Base-by-base conservation (phyloP, 2,888 invertebrate genomes). In the Esperia sulphurella region DNA sequence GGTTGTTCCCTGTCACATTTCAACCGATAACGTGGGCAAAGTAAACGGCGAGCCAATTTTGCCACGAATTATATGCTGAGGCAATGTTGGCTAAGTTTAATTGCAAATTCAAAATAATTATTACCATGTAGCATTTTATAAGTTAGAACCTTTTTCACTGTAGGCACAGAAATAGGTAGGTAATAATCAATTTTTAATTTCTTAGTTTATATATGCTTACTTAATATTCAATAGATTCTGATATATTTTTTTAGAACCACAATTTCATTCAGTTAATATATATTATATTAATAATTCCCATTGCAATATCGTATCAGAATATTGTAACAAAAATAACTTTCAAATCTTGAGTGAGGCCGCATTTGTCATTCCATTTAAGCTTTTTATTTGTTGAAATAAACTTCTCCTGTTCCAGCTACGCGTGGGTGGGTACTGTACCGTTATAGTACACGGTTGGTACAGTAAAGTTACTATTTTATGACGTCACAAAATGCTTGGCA, bases 21-120 rank as follows among this genome's bases (percentile, higher is more conserved):
- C 55, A 55, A 55, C 55, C 45, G 55, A 62, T 54, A 61, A 60
- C 47, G 50, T 29, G 54, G 14, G 55, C 61, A 62, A 60, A 63
- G 65, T 63, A 59, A 56, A 58, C 53, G 47, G 53, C 21, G 50
- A 44, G 41, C 50, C 55, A 47, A 57, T 55, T 62, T 53, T 41
- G 37, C n/a, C 8, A 53, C 37, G 42, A 30, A 37, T 43, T 31
- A 43, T 42, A 29, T 14, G 14, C 43, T 33, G 43, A 4, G 10
- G 31, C 31, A 31, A 31, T 31, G 8, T 31, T 31, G 31, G 31
- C 8, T 31, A 21, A 21, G 21, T 21, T 21, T 21, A 5, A 2
- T 2, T 2, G 2, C 5, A 3, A 21, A 21, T 21, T 21, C 5
- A 21, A 21, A 21, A 21, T 21, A 5, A 3, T 21, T 21, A 21